A percentile compares a stretch with the other conserved stretches of the same genome.
These are phyloP conservation scores for Chymomyza costata DNA, from an alignment of 1,140 invertebrate genomes.

Conservation along the genomic window DNA sequence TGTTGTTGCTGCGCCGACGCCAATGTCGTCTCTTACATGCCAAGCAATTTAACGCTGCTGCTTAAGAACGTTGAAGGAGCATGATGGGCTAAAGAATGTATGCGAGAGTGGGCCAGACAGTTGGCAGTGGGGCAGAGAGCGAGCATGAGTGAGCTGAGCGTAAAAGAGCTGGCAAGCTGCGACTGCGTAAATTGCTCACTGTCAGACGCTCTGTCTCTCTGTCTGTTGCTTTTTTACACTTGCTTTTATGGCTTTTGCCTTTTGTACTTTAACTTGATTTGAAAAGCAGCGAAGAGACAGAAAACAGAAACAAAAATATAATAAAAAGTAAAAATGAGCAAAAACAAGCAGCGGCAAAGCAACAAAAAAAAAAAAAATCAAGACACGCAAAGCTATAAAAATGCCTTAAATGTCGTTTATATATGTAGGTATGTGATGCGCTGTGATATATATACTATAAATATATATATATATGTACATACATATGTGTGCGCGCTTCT, in stretches of 20 bases:
- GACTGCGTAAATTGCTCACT: constrained; percentile 1
- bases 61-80: no score
- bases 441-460: not conserved
- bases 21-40: constrained; percentile 32
- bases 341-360: constrained; percentile 25
- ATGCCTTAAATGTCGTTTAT: constrained; percentile 63
- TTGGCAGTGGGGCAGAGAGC: not conserved
- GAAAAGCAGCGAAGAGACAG: constrained; percentile 1
- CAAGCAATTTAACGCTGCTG: constrained; percentile 27
- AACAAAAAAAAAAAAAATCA: constrained; percentile 13
- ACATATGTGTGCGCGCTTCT: constrained; percentile 23
- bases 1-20: no score
- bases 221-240: constrained; percentile 30
- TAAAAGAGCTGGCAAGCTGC: constrained; percentile 10
- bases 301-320: no score
- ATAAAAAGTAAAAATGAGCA: constrained; percentile 45
- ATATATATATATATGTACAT: constrained; percentile 1
- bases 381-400: constrained; percentile 62
- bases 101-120: no score
- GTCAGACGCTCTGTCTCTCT: constrained; percentile 16
- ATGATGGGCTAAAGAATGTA: not conserved
- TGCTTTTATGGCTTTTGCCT: constrained; percentile 32
- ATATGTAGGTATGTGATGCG: constrained; percentile 29
- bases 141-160: not conserved
- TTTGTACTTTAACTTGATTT: constrained; percentile 18